A percentile compares a stretch with the other conserved stretches of the same genome.
Conservation (phyloP, 2,888 invertebrate species). For the Oscheius onirici region DNA sequence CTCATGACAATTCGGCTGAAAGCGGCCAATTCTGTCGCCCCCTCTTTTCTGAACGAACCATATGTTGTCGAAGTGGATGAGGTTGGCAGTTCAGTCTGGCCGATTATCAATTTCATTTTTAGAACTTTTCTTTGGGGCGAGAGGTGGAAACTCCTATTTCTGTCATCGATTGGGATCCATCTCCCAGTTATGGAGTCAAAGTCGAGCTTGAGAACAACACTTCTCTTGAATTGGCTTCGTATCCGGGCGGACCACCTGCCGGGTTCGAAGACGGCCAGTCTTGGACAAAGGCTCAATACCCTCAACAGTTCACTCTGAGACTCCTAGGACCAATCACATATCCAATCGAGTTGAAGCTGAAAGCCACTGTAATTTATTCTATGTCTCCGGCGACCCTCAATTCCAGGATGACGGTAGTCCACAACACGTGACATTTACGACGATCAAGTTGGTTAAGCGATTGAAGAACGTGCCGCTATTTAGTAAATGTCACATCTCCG, state of each 20-base stretch:
- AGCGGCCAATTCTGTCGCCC: slow-evolving; percentile 58
- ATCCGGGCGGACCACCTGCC: slow-evolving; percentile 10
- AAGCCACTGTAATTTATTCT: slow-evolving; percentile 36
- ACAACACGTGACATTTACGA: not conserved
- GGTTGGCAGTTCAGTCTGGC: slow-evolving; percentile 24
- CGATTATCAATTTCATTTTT: not conserved
- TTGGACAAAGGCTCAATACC: slow-evolving; percentile 41
- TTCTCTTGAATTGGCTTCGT: slow-evolving; percentile 40
- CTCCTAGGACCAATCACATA: slow-evolving; percentile 28
- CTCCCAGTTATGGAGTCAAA: slow-evolving; percentile 51
- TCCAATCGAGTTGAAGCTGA: slow-evolving; percentile 39
- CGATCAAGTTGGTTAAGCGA: slow-evolving; percentile 1
- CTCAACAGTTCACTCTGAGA: slow-evolving; percentile 28
- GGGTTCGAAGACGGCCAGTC: slow-evolving; percentile 37
- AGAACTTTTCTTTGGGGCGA: slow-evolving; percentile 47
- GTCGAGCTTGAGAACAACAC: slow-evolving; percentile 47
- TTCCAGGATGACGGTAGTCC: slow-evolving; percentile 4
- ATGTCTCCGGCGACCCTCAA: not conserved
- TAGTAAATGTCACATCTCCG: slow-evolving; percentile 39
- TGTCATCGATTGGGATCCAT: slow-evolving; percentile 68
- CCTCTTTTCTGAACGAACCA: slow-evolving; percentile 63
- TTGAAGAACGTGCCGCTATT: slow-evolving; percentile 29
- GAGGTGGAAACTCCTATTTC: slow-evolving; percentile 61
- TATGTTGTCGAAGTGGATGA: slow-evolving; percentile 56
- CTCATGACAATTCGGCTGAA: slow-evolving; percentile 63